Evolutionary conservation across 2,888 invertebrate species (phyloP), one percentile per base, ranked within the genome.

Genomic region (Cantharis flavilabris): DNA sequence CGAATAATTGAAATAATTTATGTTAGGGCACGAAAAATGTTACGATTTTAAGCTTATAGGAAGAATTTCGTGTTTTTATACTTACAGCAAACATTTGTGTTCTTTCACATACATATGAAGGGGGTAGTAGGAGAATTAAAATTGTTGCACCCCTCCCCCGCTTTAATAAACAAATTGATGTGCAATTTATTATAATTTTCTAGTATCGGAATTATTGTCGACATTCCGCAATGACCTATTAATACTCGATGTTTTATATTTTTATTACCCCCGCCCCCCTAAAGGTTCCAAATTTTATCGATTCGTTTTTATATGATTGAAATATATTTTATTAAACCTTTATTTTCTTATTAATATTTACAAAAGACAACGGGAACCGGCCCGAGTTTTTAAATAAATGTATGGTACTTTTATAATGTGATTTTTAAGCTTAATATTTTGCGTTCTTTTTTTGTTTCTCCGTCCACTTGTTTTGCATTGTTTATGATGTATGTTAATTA

Each of bases 391-490:
- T 49, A n/a, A 33, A 49, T 49, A 49, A 49, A 49, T 49, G n/a
- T n/a, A 20, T 49, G n/a, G 49, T 49, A 49, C n/a, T 49, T 49
- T 49, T 26, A 1, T 26, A 23, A 69, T 74, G 73, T 70, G 73
- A 74, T 74, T 74, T 73, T 67, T 72, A 62, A 67, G 73, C 73
- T 73, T 73, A 73, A 49, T 23, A 26, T 73, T 30, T 10, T 67
- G 26, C 14, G 62, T 49, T 49, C 28, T 26, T 49, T 69, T 73
- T 74, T 49, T 20, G 70, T 74, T 73, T 73, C 69, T 70, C 73
- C 73, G 73, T 74, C 73, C 73, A 74, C 64, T 74, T 70, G 70
- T 62, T 49, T 74, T 74, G 73, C 73, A 65, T 72, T 72, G n/a
- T 67, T 67, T 26, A 33, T 30, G 26, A 33, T 73, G 69, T 73